These are phyloP conservation scores for Nibea coibor DNA, from an alignment of 2,113 vertebrate genomes.

Conservation along the genomic window DNA sequence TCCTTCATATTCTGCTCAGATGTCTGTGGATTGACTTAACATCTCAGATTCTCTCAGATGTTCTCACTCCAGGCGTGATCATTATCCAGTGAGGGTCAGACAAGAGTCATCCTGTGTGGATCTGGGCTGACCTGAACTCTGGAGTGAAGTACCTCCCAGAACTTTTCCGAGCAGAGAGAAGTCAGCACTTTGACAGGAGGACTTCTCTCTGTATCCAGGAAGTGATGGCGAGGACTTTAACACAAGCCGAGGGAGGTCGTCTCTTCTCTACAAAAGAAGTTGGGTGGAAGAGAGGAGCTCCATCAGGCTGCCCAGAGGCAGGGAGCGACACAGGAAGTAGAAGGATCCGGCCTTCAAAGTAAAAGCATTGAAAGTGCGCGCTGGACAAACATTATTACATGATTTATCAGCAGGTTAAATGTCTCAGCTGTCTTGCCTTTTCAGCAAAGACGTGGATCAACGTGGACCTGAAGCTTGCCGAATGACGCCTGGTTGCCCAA, in stretches of 20 bases:
- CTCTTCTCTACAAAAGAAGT: constrained; percentile 65
- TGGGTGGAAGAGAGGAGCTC: constrained; percentile 50
- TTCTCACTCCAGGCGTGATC: constrained; percentile 2
- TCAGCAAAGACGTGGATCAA: too few relatives aligned
- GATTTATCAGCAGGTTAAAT: not conserved
- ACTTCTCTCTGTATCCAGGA: constrained; percentile 73
- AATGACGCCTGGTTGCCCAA: too few relatives aligned
- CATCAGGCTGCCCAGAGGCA: not conserved
- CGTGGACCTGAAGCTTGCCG: too few relatives aligned
- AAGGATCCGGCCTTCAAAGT: constrained; percentile 16
- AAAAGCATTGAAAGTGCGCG: not conserved
- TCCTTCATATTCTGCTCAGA: constrained; percentile 5
- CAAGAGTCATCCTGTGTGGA: not conserved
- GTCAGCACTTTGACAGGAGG: constrained; percentile 51
- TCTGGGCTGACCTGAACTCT: not conserved
- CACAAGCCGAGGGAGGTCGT: constrained; percentile 77
- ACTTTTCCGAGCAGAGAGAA: constrained; percentile 50
- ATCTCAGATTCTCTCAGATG: constrained; percentile 10
- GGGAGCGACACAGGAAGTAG: constrained; percentile 9
- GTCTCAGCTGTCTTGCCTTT: too few relatives aligned
- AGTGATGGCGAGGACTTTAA: constrained; percentile 74
- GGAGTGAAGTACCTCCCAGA: not conserved
- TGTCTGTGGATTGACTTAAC: not conserved
- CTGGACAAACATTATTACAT: not conserved
- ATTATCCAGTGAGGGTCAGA: constrained; percentile 11